Percentiles rank a stretch among this genome's conserved stretches.
phyloP scores from a whole-genome alignment of 2,888 invertebrate species.

The Euproctis similis region DNA sequence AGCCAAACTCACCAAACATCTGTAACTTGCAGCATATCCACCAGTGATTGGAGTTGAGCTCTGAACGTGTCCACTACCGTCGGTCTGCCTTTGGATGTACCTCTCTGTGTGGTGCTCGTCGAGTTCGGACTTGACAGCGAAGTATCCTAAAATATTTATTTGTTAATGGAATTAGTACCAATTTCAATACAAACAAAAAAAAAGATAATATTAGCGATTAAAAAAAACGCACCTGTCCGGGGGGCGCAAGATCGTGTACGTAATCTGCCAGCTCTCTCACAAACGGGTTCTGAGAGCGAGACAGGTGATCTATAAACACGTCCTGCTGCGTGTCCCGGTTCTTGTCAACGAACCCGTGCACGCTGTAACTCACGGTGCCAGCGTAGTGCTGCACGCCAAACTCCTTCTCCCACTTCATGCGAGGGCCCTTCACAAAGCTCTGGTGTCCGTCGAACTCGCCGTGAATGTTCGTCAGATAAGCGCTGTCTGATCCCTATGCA shows the following conservation, averaged over 20 bases:
- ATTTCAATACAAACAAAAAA: too few relatives aligned
- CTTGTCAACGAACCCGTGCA: constrained; percentile 91
- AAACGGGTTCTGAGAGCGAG: constrained; percentile 87
- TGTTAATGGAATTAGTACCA: too few relatives aligned
- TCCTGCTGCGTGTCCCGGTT: constrained; percentile 95
- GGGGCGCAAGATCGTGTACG: constrained; percentile 70
- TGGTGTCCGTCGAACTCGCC: constrained; percentile 89
- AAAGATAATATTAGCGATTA: too few relatives aligned
- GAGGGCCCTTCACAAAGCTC: constrained; percentile 90
- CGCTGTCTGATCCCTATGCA: constrained; percentile 87
- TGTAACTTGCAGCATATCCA: constrained; percentile 91
- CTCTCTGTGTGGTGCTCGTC: constrained; percentile 80
- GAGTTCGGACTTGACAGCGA: constrained; percentile 61
- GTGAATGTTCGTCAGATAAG: constrained; percentile 91
- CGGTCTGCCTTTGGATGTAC: constrained; percentile 90
- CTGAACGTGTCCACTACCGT: constrained; percentile 94
- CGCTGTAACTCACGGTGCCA: constrained; percentile 87
- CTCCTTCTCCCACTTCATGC: constrained; percentile 92
- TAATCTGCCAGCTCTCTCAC: constrained; percentile 83
- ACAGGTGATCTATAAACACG: constrained; percentile 92
- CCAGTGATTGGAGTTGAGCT: constrained; percentile 89
- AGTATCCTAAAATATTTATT: constrained; percentile 73
- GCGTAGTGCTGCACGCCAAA: constrained; percentile 94
- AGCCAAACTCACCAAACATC: constrained; percentile 86
- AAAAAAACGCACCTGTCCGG: constrained; percentile 80